phyloP scores from a whole-genome alignment of 2,113 vertebrate species.

The Candoia aspera region DNA sequence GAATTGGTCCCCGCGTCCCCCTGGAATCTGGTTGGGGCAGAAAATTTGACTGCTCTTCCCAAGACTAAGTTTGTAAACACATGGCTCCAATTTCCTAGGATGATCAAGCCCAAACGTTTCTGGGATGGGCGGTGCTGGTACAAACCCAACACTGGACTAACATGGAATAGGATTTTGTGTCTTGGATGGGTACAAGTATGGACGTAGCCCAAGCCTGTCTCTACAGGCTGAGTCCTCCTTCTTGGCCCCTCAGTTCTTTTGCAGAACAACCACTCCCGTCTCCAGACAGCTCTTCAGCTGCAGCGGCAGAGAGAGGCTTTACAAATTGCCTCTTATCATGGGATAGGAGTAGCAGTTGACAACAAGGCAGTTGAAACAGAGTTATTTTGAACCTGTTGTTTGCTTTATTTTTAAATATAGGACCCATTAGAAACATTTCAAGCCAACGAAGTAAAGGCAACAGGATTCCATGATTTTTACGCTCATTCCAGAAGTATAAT shows the following conservation, averaged over 20 bases:
- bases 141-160: background rate
- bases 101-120: background rate
- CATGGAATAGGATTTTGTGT: background rate
- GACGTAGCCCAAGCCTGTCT: background rate
- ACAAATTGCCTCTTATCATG: background rate
- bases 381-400: background rate
- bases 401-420: background rate
- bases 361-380: background rate
- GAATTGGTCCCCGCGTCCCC: background rate
- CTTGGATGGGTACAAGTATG: background rate
- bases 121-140: background rate
- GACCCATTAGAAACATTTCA: background rate
- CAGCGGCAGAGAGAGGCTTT: background rate
- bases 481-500: background rate
- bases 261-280: background rate
- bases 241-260: background rate
- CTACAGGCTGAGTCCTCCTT: background rate
- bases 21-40: background rate
- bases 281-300: background rate
- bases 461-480: fast-evolving
- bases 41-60: background rate
- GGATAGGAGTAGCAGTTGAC: background rate
- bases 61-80: background rate
- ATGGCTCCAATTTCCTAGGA: background rate
- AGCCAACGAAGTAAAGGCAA: background rate